These are phyloP conservation scores for Riptortus pedestris DNA, from an alignment of 1,140 invertebrate genomes.

Conservation along the genomic window DNA sequence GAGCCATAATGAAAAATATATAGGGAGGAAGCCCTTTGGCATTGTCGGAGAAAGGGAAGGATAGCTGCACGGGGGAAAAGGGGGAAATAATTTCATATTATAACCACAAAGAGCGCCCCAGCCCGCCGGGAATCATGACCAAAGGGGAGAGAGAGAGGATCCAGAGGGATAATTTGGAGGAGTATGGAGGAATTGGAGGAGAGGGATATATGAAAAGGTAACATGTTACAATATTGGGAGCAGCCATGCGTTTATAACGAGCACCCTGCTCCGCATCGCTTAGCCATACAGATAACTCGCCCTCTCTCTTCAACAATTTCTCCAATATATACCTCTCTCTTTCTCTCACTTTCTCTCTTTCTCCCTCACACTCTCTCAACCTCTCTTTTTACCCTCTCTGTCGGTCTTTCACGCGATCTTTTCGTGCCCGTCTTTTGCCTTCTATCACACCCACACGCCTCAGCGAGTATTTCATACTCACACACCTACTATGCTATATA, in stretches of 20 bases:
- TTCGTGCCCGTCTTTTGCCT: too few relatives aligned
- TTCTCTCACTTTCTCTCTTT: not conserved
- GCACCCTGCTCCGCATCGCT: conserved; percentile 24
- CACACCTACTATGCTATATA: too few relatives aligned
- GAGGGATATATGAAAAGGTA: conserved; percentile 26
- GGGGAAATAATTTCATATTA: conserved; percentile 8
- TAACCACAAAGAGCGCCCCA: conserved; percentile 2
- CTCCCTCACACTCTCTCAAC: not conserved
- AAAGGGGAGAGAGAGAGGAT: conserved; percentile 16
- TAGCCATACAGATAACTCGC: conserved; percentile 23
- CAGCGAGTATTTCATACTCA: too few relatives aligned
- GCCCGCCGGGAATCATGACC: conserved; percentile 4
- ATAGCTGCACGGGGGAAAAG: not conserved
- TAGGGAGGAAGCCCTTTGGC: too few relatives aligned
- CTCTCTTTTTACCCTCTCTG: too few relatives aligned
- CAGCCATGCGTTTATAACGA: conserved; percentile 25
- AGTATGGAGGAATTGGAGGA: conserved; percentile 14
- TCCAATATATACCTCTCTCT: conserved; percentile 26
- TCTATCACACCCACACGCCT: too few relatives aligned
- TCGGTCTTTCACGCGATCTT: too few relatives aligned
- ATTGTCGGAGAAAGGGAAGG: not conserved
- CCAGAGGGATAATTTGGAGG: conserved; percentile 21
- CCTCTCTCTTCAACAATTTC: conserved; percentile 21
- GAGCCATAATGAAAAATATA: not conserved
- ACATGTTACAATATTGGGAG: conserved; percentile 28